A percentile compares a stretch with the other conserved stretches of the same genome.
These are phyloP conservation scores for Mobula birostris DNA, from an alignment of 2,113 vertebrate genomes.

Conservation along the genomic window DNA sequence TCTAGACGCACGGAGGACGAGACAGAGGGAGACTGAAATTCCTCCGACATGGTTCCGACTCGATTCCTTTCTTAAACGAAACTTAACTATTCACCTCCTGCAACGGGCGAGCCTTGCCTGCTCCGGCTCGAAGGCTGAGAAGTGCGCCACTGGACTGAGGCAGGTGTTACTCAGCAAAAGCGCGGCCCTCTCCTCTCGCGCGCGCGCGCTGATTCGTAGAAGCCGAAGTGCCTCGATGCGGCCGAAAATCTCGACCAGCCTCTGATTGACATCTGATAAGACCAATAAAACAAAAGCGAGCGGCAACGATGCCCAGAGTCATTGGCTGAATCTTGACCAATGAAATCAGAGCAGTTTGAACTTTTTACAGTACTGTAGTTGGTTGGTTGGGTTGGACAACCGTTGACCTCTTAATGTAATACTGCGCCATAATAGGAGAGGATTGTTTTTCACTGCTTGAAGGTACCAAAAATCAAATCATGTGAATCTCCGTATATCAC, in stretches of 20 bases:
- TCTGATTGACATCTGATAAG: not conserved
- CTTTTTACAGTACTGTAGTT: not conserved
- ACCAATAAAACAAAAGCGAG: not conserved
- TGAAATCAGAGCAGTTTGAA: not conserved
- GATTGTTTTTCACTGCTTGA: not conserved
- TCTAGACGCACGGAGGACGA: not conserved
- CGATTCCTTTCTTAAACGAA: not conserved
- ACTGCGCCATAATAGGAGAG: not conserved
- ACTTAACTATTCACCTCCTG: not conserved
- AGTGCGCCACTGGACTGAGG: slow-evolving; percentile 16
- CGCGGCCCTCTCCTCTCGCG: not conserved
- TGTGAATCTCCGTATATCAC: too few species aligned
- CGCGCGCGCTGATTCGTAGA: not conserved
- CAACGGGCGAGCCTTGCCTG: not conserved
- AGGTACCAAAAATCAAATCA: not conserved
- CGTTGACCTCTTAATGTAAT: not conserved
- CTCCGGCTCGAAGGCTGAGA: not conserved
- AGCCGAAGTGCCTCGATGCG: not conserved
- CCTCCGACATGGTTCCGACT: slow-evolving; percentile 19
- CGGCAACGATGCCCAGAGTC: not conserved
- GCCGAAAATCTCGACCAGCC: not conserved
- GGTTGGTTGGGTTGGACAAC: not conserved
- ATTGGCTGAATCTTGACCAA: not conserved
- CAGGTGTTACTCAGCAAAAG: not conserved
- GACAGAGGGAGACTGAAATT: not conserved